Evolutionary conservation across 1,140 invertebrate genomes (phyloP).

Genomic region (Macrobrachium rosenbergii): DNA sequence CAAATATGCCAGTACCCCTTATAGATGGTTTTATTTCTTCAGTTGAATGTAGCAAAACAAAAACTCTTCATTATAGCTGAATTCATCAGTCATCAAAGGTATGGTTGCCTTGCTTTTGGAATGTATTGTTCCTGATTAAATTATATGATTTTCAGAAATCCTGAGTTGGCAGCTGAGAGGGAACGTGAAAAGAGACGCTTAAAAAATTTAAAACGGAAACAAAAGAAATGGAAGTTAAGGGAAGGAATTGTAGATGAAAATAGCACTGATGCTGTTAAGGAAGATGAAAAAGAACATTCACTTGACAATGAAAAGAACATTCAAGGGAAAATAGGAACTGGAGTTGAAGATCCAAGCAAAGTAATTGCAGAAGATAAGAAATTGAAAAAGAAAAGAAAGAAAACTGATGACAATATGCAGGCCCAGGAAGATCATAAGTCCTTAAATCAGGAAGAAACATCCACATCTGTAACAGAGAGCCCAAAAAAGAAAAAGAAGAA

Average conservation of each 20-base stretch:
- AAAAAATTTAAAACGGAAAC: constrained; percentile 47
- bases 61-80: too few relatives aligned
- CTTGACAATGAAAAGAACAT: too few relatives aligned
- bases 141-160: constrained; percentile 37
- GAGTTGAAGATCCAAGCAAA: too few relatives aligned
- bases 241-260: constrained; percentile 41
- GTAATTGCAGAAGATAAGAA: background rate
- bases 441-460: too few relatives aligned
- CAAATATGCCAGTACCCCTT: background rate
- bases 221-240: constrained; percentile 46
- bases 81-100: too few relatives aligned
- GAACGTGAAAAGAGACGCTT: constrained; percentile 53
- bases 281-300: too few relatives aligned
- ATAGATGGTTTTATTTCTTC: background rate
- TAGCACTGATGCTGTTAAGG: background rate
- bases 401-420: background rate
- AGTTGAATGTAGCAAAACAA: background rate
- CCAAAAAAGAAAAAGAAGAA: constrained; percentile 67
- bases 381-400: background rate
- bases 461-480: background rate
- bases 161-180: constrained; percentile 38
- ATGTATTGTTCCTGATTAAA: too few relatives aligned
- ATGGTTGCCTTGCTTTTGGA: too few relatives aligned
- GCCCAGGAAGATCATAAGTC: too few relatives aligned
- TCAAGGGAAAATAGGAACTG: too few relatives aligned